phyloP scores from a whole-genome alignment of 2,888 invertebrate genomes.

The Eupeodes luniger region DNA sequence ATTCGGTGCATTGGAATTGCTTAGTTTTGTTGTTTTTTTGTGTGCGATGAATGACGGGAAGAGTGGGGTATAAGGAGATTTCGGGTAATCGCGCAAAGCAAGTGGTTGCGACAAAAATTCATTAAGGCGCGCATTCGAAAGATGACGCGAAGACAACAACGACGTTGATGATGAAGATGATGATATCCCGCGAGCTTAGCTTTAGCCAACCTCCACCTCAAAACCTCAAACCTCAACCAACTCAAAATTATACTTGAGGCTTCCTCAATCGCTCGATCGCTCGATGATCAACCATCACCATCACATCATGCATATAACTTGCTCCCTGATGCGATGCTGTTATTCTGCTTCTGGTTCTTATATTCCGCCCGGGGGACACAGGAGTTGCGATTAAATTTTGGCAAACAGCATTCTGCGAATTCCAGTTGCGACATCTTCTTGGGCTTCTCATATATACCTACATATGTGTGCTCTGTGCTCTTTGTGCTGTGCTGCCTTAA shows the following conservation, averaged over 20 bases:
- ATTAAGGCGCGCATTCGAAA: constrained; percentile 65
- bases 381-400: constrained; percentile 74
- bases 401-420: constrained; percentile 76
- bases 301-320: constrained; percentile 48
- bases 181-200: constrained; percentile 76
- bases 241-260: constrained; percentile 49
- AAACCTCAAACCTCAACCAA: constrained; percentile 18
- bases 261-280: constrained; percentile 10
- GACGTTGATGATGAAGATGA: constrained; percentile 60
- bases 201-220: constrained; percentile 61
- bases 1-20: constrained; percentile 61
- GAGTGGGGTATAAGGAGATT: background rate
- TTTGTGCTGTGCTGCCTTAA: constrained; percentile 32
- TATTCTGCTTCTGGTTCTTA: constrained; percentile 73
- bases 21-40: constrained; percentile 39
- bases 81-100: constrained; percentile 67
- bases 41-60: background rate
- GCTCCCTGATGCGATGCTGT: constrained; percentile 18
- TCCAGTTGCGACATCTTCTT: constrained; percentile 73
- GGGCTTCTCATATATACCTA: background rate
- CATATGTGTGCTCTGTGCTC: background rate
- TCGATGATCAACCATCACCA: constrained; percentile 47
- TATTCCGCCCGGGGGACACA: constrained; percentile 66
- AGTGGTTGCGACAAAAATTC: constrained; percentile 74
- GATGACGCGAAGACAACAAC: constrained; percentile 58